Evolutionary conservation across 64 coral and sea anemone species (phyloP).

Genomic region (Astreopora myriophthalma): DNA sequence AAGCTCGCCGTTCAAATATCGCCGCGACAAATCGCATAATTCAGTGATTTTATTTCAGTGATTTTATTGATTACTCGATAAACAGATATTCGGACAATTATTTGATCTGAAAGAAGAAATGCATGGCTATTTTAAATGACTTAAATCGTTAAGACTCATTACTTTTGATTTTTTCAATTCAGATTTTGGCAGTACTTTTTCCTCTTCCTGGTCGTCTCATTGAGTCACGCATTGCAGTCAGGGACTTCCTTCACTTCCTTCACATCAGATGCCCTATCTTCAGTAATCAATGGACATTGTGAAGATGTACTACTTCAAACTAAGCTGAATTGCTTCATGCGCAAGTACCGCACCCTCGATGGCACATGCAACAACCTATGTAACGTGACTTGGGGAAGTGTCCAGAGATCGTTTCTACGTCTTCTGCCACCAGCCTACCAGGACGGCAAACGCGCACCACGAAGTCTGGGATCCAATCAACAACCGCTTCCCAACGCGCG

Average conservation of each 20-base stretch:
- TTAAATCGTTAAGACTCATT: too few species aligned
- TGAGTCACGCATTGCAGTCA: neutral
- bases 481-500: conserved; percentile 44
- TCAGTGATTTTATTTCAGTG: too few species aligned
- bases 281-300: neutral
- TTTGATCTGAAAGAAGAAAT: too few species aligned
- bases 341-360: neutral
- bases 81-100: too few species aligned
- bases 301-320: neutral
- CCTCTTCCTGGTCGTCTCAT: neutral
- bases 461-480: neutral
- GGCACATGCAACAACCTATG: conserved; percentile 29
- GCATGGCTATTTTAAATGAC: too few species aligned
- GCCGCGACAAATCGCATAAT: too few species aligned
- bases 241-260: neutral
- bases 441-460: neutral
- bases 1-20: too few species aligned
- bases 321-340: conserved; percentile 10
- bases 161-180: conserved; percentile 4
- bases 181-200: neutral
- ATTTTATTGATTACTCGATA: too few species aligned
- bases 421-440: conserved; percentile 10
- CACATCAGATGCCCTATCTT: neutral
- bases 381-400: neutral
- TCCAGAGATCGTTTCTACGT: neutral